phyloP scores from a whole-genome alignment of 2,113 vertebrate species.

The Spizaetus ornatus region DNA sequence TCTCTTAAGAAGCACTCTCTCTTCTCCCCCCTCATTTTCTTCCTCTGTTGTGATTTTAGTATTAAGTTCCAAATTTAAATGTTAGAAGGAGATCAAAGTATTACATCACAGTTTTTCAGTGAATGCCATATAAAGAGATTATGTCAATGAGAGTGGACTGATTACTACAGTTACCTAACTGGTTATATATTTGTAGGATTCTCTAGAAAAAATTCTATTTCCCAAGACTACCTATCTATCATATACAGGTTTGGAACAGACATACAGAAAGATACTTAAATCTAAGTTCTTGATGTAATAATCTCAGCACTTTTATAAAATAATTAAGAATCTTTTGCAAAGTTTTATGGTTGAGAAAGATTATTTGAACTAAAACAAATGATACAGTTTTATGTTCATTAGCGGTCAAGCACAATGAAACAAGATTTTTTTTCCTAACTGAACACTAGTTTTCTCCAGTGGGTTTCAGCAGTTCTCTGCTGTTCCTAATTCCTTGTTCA shows the following conservation, averaged over 20 bases:
- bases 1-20: neutral
- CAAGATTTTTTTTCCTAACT: neutral
- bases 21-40: neutral
- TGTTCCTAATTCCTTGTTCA: neutral
- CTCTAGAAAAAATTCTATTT: neutral
- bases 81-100: neutral
- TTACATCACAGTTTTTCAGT: neutral
- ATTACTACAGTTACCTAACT: neutral
- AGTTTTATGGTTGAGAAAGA: neutral
- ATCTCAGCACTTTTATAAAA: neutral
- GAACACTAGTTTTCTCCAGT: neutral
- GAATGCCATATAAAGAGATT: neutral
- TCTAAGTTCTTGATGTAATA: neutral
- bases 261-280: neutral
- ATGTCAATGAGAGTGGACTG: neutral
- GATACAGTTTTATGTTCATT: neutral
- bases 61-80: neutral
- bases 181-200: neutral
- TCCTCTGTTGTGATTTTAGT: neutral
- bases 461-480: neutral
- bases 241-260: neutral
- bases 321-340: neutral
- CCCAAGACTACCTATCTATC: neutral
- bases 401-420: neutral
- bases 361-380: neutral